A percentile compares a stretch with the other conserved stretches of the same genome.
Evolutionary conservation across 1,140 invertebrate species (phyloP).

Genomic region (Leptinotarsa undecemlineata): DNA sequence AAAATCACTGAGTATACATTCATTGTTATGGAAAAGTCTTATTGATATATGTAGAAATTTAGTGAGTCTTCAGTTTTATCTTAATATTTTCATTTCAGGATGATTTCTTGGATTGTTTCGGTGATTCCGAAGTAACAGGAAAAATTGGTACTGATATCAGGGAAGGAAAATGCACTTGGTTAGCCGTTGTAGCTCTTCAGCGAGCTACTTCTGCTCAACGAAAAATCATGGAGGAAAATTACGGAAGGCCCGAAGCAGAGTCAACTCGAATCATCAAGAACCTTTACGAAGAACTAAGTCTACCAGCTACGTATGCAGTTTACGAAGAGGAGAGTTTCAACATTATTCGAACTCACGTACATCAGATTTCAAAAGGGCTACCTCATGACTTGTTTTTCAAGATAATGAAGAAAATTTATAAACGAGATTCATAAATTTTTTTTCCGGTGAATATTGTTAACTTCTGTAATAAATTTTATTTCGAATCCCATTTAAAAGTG

Average conservation of each 20-base stretch:
- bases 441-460: neutral
- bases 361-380: constrained; percentile 81
- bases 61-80: neutral
- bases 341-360: constrained; percentile 80
- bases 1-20: too few relatives aligned
- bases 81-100: constrained; percentile 66
- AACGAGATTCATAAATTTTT: constrained; percentile 58
- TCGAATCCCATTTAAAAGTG: too few relatives aligned
- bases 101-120: constrained; percentile 94
- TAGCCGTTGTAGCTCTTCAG: constrained; percentile 86
- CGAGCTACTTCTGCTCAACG: constrained; percentile 74
- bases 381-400: constrained; percentile 83
- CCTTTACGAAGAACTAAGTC: constrained; percentile 78
- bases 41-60: too few relatives aligned
- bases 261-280: constrained; percentile 75
- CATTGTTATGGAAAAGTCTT: neutral
- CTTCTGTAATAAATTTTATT: too few relatives aligned
- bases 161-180: constrained; percentile 96
- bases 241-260: constrained; percentile 70
- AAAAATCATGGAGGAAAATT: constrained; percentile 79
- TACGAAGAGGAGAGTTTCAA: constrained; percentile 89
- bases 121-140: constrained; percentile 80
- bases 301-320: constrained; percentile 75
- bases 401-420: constrained; percentile 80
- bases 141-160: constrained; percentile 92